A percentile compares a stretch with the other conserved stretches of the same genome.
Evolutionary conservation across 2,888 invertebrate species (phyloP).

Genomic region (Torymus texanus): DNA sequence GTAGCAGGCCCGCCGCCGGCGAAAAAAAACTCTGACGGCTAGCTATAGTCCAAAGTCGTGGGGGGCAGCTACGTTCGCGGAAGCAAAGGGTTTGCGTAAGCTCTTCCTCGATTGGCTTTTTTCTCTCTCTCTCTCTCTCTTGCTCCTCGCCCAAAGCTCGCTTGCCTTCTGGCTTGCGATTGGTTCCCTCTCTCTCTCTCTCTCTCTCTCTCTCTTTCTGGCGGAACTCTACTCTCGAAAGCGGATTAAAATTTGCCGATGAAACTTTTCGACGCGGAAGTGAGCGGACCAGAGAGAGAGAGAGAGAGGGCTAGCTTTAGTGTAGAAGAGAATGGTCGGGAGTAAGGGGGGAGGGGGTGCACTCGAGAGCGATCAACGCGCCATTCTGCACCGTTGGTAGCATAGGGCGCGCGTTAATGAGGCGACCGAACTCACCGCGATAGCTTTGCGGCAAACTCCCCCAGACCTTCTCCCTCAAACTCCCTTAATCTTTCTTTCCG

Average conservation of each 20-base stretch:
- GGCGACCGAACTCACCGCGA: neutral
- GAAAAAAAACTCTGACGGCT: too few species aligned
- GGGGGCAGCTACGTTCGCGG: too few species aligned
- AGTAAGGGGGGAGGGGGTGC: neutral
- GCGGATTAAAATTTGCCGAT: slow-evolving; percentile 60
- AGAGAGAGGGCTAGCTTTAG: slow-evolving; percentile 8
- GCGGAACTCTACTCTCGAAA: slow-evolving; percentile 29
- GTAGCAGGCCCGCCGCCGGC: too few species aligned
- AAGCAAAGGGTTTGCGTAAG: too few species aligned
- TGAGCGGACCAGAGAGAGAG: neutral
- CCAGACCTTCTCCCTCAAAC: neutral
- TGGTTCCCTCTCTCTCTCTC: slow-evolving; percentile 11
- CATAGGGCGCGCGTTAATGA: slow-evolving; percentile 14
- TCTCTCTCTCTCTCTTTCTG: slow-evolving; percentile 9
- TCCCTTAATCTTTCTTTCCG: neutral
- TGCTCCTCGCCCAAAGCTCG: neutral
- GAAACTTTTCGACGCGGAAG: slow-evolving; percentile 53
- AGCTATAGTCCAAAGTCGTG: too few species aligned
- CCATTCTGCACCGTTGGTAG: neutral
- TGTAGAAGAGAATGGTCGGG: neutral
- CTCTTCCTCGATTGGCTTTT: slow-evolving; percentile 1
- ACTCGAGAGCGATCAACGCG: neutral
- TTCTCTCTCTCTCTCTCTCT: neutral
- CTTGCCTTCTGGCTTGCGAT: neutral
- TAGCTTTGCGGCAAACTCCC: neutral